Evolutionary conservation across 2,797 vertebrate species (phyloP).

Genomic region (Chromobotia macracanthus): DNA sequence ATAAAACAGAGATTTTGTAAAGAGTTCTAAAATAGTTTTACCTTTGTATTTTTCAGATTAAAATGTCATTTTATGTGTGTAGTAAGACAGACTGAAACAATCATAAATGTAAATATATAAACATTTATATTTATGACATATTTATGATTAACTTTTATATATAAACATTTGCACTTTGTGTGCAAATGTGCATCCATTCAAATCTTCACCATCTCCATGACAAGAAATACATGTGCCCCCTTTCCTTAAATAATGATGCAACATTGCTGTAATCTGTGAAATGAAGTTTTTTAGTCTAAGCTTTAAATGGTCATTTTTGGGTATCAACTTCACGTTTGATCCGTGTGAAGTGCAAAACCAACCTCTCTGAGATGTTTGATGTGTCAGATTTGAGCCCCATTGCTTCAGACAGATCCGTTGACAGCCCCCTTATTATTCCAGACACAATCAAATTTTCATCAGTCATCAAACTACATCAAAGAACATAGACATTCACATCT

Average conservation of each 20-base stretch:
- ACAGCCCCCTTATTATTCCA: constrained; percentile 59
- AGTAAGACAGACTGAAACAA: neutral
- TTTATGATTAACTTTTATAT: neutral
- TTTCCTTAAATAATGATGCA: constrained; percentile 69
- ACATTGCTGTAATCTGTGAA: constrained; percentile 62
- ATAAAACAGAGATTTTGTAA: neutral
- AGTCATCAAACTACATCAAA: constrained; percentile 72
- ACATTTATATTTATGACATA: no score
- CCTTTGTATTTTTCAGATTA: neutral
- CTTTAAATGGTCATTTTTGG: constrained; percentile 66
- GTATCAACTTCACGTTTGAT: constrained; percentile 66
- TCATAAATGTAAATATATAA: neutral
- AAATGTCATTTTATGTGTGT: neutral
- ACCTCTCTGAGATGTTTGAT: constrained; percentile 70
- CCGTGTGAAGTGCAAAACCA: constrained; percentile 59
- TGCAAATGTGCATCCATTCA: neutral
- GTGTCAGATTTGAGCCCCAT: constrained; percentile 71
- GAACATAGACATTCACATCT: constrained; percentile 42
- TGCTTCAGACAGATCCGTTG: constrained; percentile 57
- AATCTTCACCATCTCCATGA: neutral
- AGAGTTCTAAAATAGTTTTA: neutral
- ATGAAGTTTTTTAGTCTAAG: constrained; percentile 55
- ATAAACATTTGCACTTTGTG: neutral
- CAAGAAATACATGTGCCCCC: constrained; percentile 32
- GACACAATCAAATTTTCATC: constrained; percentile 58